Evolutionary conservation across 2,888 invertebrate species (phyloP).

Genomic region (Dione vanillae): DNA sequence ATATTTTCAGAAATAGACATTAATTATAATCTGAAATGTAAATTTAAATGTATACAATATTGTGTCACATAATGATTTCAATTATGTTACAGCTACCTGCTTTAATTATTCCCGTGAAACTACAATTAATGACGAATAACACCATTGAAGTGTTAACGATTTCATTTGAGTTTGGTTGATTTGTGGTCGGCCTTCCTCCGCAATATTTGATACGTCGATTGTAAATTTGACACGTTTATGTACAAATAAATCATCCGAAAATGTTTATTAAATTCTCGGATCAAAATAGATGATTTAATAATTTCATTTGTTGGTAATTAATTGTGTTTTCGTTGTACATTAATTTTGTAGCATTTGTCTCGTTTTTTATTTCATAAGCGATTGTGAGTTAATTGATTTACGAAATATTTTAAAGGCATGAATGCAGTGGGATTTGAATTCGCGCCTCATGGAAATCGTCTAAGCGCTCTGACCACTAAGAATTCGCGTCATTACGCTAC

Average conservation of each 20-base stretch:
- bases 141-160: conserved; percentile 1
- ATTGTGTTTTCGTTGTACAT: not conserved
- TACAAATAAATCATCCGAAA: conserved; percentile 17
- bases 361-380: no score
- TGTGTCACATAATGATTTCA: not conserved
- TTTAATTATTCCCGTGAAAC: conserved; percentile 4
- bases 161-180: conserved; percentile 31
- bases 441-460: no score
- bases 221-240: conserved; percentile 24
- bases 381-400: no score
- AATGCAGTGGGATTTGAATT: no score
- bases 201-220: conserved; percentile 23
- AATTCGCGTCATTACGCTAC: no score
- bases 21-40: no score
- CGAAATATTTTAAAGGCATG: no score
- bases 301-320: not conserved
- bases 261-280: conserved; percentile 1
- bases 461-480: no score
- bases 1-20: no score
- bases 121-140: not conserved
- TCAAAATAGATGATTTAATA: not conserved
- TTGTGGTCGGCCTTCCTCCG: conserved; percentile 18
- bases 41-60: not conserved
- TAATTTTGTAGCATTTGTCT: not conserved
- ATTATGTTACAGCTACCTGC: not conserved